phyloP scores from a whole-genome alignment of 2,888 invertebrate species.

The Mycalesis mineus region DNA sequence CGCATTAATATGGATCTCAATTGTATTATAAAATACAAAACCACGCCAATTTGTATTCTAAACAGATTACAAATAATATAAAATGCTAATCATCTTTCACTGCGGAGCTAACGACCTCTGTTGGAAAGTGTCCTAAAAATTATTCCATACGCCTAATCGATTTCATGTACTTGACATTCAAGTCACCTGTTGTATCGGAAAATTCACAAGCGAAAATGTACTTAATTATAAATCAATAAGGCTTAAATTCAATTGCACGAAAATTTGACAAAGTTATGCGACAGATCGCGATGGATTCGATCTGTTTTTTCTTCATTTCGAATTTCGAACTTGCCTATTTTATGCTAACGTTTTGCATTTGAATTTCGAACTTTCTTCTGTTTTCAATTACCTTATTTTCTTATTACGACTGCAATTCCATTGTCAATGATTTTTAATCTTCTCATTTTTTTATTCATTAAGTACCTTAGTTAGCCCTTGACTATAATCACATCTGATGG shows the following conservation, averaged over 20 bases:
- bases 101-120: constrained; percentile 43
- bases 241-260: constrained; percentile 31
- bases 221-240: constrained; percentile 32
- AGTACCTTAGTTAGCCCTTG: too few species aligned
- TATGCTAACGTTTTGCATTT: constrained; percentile 40
- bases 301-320: constrained; percentile 51
- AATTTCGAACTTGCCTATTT: constrained; percentile 50
- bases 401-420: too few species aligned
- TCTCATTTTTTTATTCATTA: too few species aligned
- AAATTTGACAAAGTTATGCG: constrained; percentile 36
- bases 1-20: not conserved
- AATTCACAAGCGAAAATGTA: constrained; percentile 33
- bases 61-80: constrained; percentile 18
- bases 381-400: not conserved
- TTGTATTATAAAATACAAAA: not conserved
- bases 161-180: constrained; percentile 75
- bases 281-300: constrained; percentile 38
- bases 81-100: constrained; percentile 53
- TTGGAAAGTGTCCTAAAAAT: constrained; percentile 67
- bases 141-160: constrained; percentile 50
- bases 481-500: too few species aligned
- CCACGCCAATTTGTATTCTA: constrained; percentile 15
- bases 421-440: too few species aligned
- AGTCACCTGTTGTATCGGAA: constrained; percentile 33
- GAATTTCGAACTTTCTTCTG: constrained; percentile 43